Evolutionary conservation across 1,140 invertebrate species (phyloP).

Genomic region (Magallana angulata): DNA sequence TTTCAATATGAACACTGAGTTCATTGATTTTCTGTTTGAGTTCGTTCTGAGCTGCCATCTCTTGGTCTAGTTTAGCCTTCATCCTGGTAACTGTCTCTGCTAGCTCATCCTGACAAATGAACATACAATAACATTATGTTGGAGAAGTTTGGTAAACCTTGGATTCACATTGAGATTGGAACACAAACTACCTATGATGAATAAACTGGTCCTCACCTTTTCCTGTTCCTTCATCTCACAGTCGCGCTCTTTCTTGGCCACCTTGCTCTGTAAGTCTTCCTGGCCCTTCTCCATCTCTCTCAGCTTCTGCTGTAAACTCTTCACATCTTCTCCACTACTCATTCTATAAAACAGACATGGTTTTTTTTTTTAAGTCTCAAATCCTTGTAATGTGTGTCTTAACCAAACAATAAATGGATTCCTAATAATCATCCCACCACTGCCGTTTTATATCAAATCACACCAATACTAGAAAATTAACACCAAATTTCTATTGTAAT

Average conservation of each 20-base stretch:
- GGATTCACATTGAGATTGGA: too few relatives aligned
- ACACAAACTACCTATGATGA: too few relatives aligned
- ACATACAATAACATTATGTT: not conserved
- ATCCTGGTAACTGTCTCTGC: slow-evolving; percentile 90
- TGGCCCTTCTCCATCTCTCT: slow-evolving; percentile 94
- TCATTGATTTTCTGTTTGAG: slow-evolving; percentile 88
- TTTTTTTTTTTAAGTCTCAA: not conserved
- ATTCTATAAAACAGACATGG: slow-evolving; percentile 40
- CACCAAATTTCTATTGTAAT: too few relatives aligned
- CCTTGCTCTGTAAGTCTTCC: slow-evolving; percentile 89
- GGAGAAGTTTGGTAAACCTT: not conserved
- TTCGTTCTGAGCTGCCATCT: slow-evolving; percentile 88
- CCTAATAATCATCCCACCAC: too few relatives aligned
- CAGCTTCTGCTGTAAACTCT: slow-evolving; percentile 91
- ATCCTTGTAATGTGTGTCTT: too few relatives aligned
- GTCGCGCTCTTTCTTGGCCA: slow-evolving; percentile 96
- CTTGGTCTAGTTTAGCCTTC: slow-evolving; percentile 93
- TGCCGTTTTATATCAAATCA: too few relatives aligned
- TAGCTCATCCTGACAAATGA: slow-evolving; percentile 87
- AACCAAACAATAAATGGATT: too few relatives aligned
- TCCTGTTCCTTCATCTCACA: slow-evolving; percentile 92
- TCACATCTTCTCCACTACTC: slow-evolving; percentile 90
- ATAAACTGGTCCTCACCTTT: slow-evolving; percentile 81
- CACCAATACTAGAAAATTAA: too few relatives aligned
- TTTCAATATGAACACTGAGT: slow-evolving; percentile 87